These are phyloP conservation scores for Melanotaenia trifasciata DNA, from an alignment of 2,797 vertebrate species.

Conservation along the genomic window DNA sequence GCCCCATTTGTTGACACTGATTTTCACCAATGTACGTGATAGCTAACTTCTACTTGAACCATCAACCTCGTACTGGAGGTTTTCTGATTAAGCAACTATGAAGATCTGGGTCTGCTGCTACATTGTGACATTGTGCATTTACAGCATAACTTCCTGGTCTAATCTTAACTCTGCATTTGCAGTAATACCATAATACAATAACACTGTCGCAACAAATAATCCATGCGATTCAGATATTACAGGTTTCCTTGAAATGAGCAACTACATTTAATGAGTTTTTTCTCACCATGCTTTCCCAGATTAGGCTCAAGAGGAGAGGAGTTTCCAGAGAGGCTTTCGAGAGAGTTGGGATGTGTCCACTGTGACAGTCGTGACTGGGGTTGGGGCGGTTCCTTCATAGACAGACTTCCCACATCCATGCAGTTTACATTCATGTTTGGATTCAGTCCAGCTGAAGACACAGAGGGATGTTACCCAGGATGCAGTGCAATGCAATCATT, in stretches of 20 bases:
- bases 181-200: background rate
- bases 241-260: background rate
- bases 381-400: constrained; percentile 94
- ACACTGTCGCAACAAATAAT: background rate
- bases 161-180: too few relatives aligned
- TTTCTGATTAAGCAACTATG: background rate
- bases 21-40: background rate
- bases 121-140: too few relatives aligned
- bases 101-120: background rate
- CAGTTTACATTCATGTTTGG: constrained; percentile 96
- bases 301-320: constrained; percentile 92
- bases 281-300: constrained; percentile 92
- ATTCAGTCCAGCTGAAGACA: constrained; percentile 90
- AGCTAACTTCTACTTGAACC: background rate
- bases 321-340: constrained; percentile 92
- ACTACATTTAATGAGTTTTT: background rate
- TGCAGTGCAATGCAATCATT: background rate
- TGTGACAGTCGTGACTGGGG: constrained; percentile 98
- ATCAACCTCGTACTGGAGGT: background rate
- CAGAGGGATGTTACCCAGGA: constrained; percentile 13
- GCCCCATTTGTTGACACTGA: background rate
- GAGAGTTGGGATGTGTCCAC: constrained; percentile 97
- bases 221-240: background rate
- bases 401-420: constrained; percentile 92
- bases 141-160: too few relatives aligned